Evolutionary conservation across 2,888 invertebrate genomes (phyloP).

Genomic region (Xanthia togata): DNA sequence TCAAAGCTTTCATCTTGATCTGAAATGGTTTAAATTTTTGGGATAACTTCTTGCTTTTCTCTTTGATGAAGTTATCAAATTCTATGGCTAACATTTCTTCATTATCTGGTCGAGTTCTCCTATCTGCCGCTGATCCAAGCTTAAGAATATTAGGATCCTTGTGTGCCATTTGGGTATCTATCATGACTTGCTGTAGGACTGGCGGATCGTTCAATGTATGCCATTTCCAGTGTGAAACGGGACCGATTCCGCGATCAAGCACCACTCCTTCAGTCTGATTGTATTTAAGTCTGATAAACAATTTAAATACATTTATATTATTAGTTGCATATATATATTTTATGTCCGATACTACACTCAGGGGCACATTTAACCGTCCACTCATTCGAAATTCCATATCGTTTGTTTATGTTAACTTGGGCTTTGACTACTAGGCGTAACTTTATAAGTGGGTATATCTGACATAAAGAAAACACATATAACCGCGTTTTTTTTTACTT

Average conservation of each 20-base stretch:
- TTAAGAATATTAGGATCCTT: conserved; percentile 83
- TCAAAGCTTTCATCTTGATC: conserved; percentile 87
- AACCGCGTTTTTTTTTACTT: too few species aligned
- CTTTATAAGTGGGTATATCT: too few species aligned
- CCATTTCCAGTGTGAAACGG: conserved; percentile 87
- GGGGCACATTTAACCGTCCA: too few species aligned
- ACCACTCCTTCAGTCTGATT: conserved; percentile 88
- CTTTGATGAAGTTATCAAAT: conserved; percentile 86
- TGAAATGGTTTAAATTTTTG: conserved; percentile 86
- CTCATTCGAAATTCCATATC: too few species aligned
- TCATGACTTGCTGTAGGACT: conserved; percentile 86
- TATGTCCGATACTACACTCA: too few species aligned
- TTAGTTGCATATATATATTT: neutral
- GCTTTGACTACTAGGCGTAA: too few species aligned
- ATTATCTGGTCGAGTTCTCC: conserved; percentile 74
- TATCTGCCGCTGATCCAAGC: conserved; percentile 71
- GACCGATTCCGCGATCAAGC: conserved; percentile 83
- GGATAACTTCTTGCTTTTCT: conserved; percentile 82
- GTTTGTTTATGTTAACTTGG: too few species aligned
- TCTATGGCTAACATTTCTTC: conserved; percentile 87
- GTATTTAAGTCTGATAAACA: conserved; percentile 81
- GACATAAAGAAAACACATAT: too few species aligned
- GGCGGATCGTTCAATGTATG: conserved; percentile 87
- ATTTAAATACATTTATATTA: conserved; percentile 8
- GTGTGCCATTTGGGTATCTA: conserved; percentile 83